These are phyloP conservation scores for Bedellia somnulentella DNA, from an alignment of 2,888 invertebrate genomes.

Conservation along the genomic window DNA sequence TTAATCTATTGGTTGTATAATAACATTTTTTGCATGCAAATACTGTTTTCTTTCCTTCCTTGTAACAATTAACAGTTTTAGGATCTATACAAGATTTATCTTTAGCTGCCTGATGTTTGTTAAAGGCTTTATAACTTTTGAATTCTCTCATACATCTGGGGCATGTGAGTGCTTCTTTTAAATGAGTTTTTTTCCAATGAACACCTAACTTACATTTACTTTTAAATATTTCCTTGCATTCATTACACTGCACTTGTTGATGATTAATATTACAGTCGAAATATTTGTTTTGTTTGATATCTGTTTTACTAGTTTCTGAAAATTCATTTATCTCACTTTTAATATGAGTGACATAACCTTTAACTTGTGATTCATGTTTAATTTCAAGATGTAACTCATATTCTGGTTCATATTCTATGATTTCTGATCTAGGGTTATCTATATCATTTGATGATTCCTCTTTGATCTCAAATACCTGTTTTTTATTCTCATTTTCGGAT, in stretches of 20 bases:
- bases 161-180: conserved; percentile 15
- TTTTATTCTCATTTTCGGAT: conserved; percentile 3
- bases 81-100: conserved; percentile 16
- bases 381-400: conserved; percentile 10
- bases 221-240: conserved; percentile 18
- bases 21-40: conserved; percentile 27
- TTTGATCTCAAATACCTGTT: conserved; percentile 6
- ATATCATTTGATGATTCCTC: conserved; percentile 1
- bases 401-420: conserved; percentile 12
- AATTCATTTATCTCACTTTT: neutral
- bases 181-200: conserved; percentile 21
- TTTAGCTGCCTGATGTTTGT: conserved; percentile 18
- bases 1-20: conserved; percentile 22
- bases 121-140: conserved; percentile 20
- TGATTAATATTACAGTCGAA: neutral
- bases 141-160: conserved; percentile 18
- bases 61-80: conserved; percentile 19
- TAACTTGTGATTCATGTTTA: conserved; percentile 9
- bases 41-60: conserved; percentile 20
- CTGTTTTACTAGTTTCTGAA: neutral
- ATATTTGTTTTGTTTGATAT: neutral
- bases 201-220: conserved; percentile 23
- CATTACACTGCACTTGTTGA: conserved; percentile 11
- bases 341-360: neutral
- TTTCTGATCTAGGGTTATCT: conserved; percentile 13